A percentile compares a stretch with the other conserved stretches of the same genome.
phyloP scores from a whole-genome alignment of 2,113 vertebrate species.

The Illadopsis cleaveri region DNA sequence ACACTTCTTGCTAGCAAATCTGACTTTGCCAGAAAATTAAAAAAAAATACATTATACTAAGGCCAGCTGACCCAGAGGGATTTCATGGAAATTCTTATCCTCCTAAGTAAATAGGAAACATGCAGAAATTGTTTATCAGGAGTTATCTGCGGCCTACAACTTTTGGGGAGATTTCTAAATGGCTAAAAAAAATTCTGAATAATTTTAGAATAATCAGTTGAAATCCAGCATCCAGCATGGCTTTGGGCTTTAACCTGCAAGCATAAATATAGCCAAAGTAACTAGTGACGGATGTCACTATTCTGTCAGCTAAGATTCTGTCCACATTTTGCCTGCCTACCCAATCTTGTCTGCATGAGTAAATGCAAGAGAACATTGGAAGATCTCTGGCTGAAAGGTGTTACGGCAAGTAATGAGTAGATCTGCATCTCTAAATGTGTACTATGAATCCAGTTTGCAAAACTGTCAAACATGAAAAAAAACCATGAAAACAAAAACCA shows the following conservation, averaged over 20 bases:
- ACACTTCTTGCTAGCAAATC: background rate
- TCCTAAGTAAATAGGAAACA: background rate
- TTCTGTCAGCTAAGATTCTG: background rate
- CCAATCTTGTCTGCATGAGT: background rate
- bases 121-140: background rate
- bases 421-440: background rate
- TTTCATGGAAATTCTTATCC: background rate
- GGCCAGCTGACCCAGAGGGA: background rate
- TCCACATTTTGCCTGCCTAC: background rate
- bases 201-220: background rate
- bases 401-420: background rate
- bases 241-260: background rate
- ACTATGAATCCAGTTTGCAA: background rate
- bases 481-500: background rate
- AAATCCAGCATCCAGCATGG: background rate
- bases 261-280: background rate
- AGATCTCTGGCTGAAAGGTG: background rate
- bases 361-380: background rate
- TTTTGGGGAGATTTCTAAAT: background rate
- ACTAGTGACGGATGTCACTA: background rate
- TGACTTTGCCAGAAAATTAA: background rate
- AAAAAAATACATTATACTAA: fast-evolving
- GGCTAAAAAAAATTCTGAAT: background rate
- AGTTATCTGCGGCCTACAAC: background rate
- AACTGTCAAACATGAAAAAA: background rate